Conservation (phyloP, 2,113 vertebrate genomes). For the Triplophysa tibetana region DNA sequence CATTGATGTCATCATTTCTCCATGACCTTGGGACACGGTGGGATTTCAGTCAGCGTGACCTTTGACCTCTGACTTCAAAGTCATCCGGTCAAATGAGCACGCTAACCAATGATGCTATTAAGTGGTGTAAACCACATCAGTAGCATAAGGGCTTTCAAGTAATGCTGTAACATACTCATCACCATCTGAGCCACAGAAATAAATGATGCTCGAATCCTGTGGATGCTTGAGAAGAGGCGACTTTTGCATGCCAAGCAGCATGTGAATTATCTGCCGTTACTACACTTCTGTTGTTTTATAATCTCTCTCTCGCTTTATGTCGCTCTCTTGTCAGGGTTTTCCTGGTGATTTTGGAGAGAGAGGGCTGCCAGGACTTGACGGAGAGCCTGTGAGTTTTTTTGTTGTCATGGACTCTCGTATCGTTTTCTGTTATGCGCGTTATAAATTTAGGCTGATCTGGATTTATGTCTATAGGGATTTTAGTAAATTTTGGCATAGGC, state of each 20-base stretch:
- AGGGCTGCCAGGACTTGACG: conserved; percentile 93
- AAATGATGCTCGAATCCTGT: no score
- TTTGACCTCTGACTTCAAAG: neutral
- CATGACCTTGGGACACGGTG: neutral
- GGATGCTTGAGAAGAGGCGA: no score
- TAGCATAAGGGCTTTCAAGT: neutral
- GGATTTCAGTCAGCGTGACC: neutral
- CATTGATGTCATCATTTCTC: neutral
- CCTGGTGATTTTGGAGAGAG: conserved; percentile 94
- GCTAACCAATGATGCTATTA: neutral
- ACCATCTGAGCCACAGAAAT: no score
- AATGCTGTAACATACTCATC: no score
- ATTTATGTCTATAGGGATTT: no score
- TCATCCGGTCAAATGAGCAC: conserved; percentile 6
- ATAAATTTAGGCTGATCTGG: neutral
- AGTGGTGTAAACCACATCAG: no score
- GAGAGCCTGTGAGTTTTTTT: conserved; percentile 90
- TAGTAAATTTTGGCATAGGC: no score
- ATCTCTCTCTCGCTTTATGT: neutral
- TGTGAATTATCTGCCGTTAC: neutral
- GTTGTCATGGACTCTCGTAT: neutral
- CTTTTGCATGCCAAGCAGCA: neutral
- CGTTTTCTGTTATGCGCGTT: neutral
- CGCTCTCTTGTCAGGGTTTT: conserved; percentile 81
- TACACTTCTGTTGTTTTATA: neutral